phyloP scores from a whole-genome alignment of 2,113 vertebrate genomes.

The Gyps fulvus region DNA sequence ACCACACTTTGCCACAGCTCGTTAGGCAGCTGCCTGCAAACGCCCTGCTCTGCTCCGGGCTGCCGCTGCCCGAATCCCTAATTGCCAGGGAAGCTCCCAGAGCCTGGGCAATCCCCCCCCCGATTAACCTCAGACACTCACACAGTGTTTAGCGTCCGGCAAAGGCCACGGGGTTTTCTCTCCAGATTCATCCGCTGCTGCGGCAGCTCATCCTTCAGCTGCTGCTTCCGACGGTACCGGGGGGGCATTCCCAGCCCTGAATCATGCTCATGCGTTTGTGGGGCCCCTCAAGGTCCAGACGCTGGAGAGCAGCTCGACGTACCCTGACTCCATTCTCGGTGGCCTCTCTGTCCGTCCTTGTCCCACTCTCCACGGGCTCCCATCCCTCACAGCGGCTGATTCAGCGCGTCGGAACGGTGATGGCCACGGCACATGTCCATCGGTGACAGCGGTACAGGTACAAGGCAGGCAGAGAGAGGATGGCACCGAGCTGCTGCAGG shows the following conservation, averaged over 20 bases:
- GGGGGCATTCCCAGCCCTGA: not conserved
- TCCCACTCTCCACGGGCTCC: not conserved
- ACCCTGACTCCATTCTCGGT: not conserved
- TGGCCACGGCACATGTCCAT: fast-evolving
- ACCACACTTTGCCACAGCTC: not conserved
- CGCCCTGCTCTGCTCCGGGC: fast-evolving
- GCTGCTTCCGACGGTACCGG: fast-evolving
- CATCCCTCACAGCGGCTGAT: not conserved
- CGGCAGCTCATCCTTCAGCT: not conserved
- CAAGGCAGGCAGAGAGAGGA: not conserved
- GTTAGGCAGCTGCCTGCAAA: not conserved
- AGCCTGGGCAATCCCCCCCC: not conserved
- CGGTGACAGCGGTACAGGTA: fast-evolving
- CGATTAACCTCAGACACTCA: fast-evolving
- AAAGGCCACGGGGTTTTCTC: not conserved
- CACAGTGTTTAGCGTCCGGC: fast-evolving
- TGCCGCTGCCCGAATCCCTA: not conserved
- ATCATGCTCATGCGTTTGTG: fast-evolving
- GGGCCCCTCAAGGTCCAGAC: not conserved
- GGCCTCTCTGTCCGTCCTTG: fast-evolving
- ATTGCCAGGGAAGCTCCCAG: not conserved
- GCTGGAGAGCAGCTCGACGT: fast-evolving
- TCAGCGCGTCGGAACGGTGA: fast-evolving
- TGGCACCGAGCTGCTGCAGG: not conserved
- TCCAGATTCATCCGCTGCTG: not conserved